A percentile compares a stretch with the other conserved stretches of the same genome.
Evolutionary conservation across 2,797 vertebrate genomes (phyloP).

Genomic region (Helostoma temminkii): DNA sequence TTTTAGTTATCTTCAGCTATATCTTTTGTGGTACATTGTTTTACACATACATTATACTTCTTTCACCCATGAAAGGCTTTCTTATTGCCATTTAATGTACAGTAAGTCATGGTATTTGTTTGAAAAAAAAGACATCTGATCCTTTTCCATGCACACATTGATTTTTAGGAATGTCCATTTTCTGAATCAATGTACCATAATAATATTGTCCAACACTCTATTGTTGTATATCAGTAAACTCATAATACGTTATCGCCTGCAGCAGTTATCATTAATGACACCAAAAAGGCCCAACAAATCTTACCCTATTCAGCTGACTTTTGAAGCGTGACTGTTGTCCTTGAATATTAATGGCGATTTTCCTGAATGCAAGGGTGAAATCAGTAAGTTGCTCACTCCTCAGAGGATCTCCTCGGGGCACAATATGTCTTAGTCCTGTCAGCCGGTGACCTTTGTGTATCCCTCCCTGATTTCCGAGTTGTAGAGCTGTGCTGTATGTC

Average conservation of each 20-base stretch:
- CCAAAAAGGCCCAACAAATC: constrained; percentile 59
- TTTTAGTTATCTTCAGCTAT: too few species aligned
- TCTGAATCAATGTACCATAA: constrained; percentile 39
- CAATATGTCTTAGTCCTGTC: constrained; percentile 79
- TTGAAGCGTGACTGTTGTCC: constrained; percentile 66
- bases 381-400: constrained; percentile 72
- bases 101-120: too few species aligned
- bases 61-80: too few species aligned
- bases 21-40: too few species aligned
- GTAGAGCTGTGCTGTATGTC: constrained; percentile 63
- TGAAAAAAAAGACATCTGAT: constrained; percentile 22
- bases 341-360: constrained; percentile 72
- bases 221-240: constrained; percentile 30
- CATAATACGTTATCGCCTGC: constrained; percentile 34
- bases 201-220: constrained; percentile 47
- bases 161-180: constrained; percentile 47
- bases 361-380: constrained; percentile 56
- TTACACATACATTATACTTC: too few species aligned
- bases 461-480: constrained; percentile 74
- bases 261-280: constrained; percentile 65
- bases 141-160: constrained; percentile 45
- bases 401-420: constrained; percentile 69
- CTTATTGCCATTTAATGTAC: too few species aligned
- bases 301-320: too few species aligned
- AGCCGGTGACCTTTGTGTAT: constrained; percentile 79